Evolutionary conservation across 2,888 invertebrate genomes (phyloP), one percentile per base, ranked within the genome.

Genomic region (Teinopalpus imperialis): DNA sequence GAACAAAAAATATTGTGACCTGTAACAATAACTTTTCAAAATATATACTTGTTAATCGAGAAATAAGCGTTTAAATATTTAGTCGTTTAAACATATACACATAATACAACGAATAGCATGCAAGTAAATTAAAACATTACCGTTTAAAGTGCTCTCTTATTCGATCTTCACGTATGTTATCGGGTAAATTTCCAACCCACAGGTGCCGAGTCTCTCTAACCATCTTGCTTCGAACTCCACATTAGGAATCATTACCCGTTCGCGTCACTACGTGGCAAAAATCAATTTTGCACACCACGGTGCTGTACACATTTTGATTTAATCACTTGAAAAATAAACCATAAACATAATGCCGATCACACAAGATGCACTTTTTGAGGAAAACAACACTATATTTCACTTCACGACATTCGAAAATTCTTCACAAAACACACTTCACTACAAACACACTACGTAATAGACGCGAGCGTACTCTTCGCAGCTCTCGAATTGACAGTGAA

Each of bases 151-250:
- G 96, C 91, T 97, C 97, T 92, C 95, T 93, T 92, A 98, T 96
- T 90, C 96, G 94, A 90, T 97, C 97, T 92, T 98, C 97, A 87
- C 97, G 95, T 93, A 97, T 96, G 93, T 97, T 97, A 93, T 98
- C 98, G 95, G 98, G 98, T 94, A 98, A 96, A 94, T 98, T 98
- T 94, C 98, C 98, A 94, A 98, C 97, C 97, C 98, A 98, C 93
- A 98, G 95, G 93, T 98, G 98, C 94, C 98, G 97, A 94, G 98
- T 98, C 97, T 98, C 98, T 95, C 98, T 98, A 95, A 98, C 98
- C 98, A 98, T 98, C 95, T 95, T 97, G 95, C 94, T 94, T 94
- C 94, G 91, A 93, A 94, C 94, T 94, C 95, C 94, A 94, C 95
- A 95, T 95, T 93, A 93, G 94, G 93, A 92, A 92, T 92, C 90